Conservation (phyloP, 2,888 invertebrate genomes). For the Aphidoletes aphidimyza region DNA sequence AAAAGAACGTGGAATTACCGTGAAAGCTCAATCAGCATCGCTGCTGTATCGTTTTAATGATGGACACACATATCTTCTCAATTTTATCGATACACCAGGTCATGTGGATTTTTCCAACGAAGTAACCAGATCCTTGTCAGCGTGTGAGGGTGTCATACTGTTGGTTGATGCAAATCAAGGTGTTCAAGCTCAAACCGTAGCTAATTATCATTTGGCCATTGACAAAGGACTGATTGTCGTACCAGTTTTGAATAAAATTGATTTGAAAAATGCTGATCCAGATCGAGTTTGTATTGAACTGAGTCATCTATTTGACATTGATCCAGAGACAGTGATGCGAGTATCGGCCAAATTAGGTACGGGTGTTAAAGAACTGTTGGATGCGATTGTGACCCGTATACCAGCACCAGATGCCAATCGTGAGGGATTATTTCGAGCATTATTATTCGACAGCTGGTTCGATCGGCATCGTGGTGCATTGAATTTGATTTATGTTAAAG, state of each 20-base stretch:
- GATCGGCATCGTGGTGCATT: slow-evolving; percentile 87
- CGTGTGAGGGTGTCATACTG: slow-evolving; percentile 94
- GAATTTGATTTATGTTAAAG: slow-evolving; percentile 79
- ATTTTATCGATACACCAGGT: slow-evolving; percentile 97
- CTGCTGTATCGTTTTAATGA: slow-evolving; percentile 78
- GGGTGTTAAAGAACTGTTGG: slow-evolving; percentile 81
- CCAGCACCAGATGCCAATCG: slow-evolving; percentile 77
- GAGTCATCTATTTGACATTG: slow-evolving; percentile 82
- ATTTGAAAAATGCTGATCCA: slow-evolving; percentile 90
- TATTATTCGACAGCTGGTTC: slow-evolving; percentile 95
- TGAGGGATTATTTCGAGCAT: slow-evolving; percentile 75
- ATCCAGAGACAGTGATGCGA: slow-evolving; percentile 76
- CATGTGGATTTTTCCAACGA: slow-evolving; percentile 98
- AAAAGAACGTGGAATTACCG: slow-evolving; percentile 95
- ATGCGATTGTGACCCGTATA: slow-evolving; percentile 80
- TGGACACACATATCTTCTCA: slow-evolving; percentile 81
- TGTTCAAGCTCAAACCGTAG: slow-evolving; percentile 97
- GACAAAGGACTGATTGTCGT: slow-evolving; percentile 83
- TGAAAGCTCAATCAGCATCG: slow-evolving; percentile 96
- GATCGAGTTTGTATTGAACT: slow-evolving; percentile 84
- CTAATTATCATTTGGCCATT: slow-evolving; percentile 93
- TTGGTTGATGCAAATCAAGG: slow-evolving; percentile 97
- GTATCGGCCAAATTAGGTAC: slow-evolving; percentile 94
- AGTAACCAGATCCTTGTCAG: slow-evolving; percentile 89
- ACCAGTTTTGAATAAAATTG: slow-evolving; percentile 96